Conservation (phyloP, 1,140 invertebrate species). For the Cotesia typhae region DNA sequence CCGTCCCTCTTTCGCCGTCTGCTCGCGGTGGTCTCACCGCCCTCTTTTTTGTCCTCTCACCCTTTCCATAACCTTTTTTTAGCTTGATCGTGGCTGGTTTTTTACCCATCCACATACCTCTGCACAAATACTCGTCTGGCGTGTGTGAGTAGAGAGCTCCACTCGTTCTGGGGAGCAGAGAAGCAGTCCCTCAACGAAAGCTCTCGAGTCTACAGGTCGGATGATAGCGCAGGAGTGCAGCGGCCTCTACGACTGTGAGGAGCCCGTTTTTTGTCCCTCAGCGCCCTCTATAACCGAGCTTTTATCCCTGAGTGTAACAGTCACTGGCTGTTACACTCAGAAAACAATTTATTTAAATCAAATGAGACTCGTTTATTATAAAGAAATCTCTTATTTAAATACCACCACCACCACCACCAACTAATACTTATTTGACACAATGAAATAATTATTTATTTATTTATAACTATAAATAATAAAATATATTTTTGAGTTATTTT, state of each 20-base stretch:
- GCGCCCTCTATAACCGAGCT: neutral
- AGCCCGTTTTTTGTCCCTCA: constrained; percentile 36
- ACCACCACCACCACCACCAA: no score
- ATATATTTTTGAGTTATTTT: no score
- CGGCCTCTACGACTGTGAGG: constrained; percentile 31
- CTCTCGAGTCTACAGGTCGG: constrained; percentile 34
- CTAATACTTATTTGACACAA: no score
- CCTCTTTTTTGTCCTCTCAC: constrained; percentile 23
- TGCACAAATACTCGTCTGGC: constrained; percentile 7
- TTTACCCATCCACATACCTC: constrained; percentile 1
- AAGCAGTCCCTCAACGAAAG: constrained; percentile 35
- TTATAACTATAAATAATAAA: no score
- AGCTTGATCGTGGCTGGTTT: constrained; percentile 2
- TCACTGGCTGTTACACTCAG: constrained; percentile 1
- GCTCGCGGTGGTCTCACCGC: constrained; percentile 22
- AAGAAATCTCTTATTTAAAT: no score
- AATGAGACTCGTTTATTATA: no score
- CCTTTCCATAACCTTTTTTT: constrained; percentile 13
- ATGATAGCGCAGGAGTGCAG: constrained; percentile 40
- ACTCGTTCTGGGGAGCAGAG: neutral
- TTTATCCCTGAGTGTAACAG: neutral
- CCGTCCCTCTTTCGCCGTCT: constrained; percentile 29
- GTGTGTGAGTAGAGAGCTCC: constrained; percentile 5
- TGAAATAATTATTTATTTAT: no score
- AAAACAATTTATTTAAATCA: no score